phyloP scores from a whole-genome alignment of 2,888 invertebrate species.

The Mythimna ferrago region DNA sequence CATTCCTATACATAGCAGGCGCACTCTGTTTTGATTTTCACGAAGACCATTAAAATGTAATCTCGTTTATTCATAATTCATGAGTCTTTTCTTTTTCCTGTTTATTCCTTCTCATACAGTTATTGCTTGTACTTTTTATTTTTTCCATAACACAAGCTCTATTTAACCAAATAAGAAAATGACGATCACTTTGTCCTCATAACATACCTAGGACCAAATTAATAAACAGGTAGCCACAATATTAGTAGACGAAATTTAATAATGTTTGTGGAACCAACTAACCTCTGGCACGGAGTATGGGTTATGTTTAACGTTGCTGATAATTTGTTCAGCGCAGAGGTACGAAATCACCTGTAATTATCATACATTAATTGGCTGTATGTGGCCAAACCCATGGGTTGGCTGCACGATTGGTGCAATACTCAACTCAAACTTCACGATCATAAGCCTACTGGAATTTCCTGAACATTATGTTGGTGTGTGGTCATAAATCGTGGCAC shows the following conservation, averaged over 20 bases:
- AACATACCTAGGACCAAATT: conserved; percentile 24
- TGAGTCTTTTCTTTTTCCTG: background rate
- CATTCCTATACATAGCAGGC: background rate
- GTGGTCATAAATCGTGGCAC: conserved; percentile 51
- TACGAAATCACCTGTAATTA: conserved; percentile 57
- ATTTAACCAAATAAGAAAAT: conserved; percentile 49
- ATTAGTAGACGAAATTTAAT: conserved; percentile 64
- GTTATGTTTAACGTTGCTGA: conserved; percentile 68
- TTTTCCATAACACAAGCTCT: conserved; percentile 12
- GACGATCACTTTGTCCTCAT: conserved; percentile 20
- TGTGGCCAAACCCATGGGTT: conserved; percentile 11
- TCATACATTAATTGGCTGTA: conserved; percentile 39
- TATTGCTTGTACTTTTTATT: conserved; percentile 3
- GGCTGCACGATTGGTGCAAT: conserved; percentile 19
- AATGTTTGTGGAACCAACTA: conserved; percentile 66
- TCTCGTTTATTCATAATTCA: background rate
- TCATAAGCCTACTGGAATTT: conserved; percentile 35
- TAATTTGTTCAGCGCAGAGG: conserved; percentile 68
- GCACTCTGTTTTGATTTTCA: conserved; percentile 18
- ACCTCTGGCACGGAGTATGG: conserved; percentile 49
- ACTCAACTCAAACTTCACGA: conserved; percentile 1
- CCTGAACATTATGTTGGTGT: conserved; percentile 47
- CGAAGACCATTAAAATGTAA: background rate
- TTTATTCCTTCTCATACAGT: background rate
- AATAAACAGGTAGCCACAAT: conserved; percentile 59